Evolutionary conservation across 2,888 invertebrate genomes (phyloP).

Genomic region (Ganaspis brasiliensis): DNA sequence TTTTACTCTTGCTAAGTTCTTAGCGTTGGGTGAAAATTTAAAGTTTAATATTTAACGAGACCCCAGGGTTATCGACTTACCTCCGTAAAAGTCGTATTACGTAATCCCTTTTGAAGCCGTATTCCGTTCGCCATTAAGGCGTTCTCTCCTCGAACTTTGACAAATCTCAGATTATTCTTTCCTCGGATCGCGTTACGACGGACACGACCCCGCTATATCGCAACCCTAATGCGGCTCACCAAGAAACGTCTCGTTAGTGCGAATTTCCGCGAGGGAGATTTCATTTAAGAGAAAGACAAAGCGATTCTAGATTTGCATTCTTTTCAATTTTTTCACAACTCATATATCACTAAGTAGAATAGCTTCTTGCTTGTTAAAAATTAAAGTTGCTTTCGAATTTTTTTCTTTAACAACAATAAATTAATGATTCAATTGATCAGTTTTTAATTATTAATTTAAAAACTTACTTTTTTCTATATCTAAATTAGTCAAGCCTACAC

Average conservation of each 20-base stretch:
- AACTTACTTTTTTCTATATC: no score
- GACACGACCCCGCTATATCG: constrained; percentile 39
- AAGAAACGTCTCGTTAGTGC: constrained; percentile 41
- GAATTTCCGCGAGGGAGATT: constrained; percentile 38
- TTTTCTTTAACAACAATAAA: background rate
- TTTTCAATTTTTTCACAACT: constrained; percentile 6
- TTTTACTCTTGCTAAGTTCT: constrained; percentile 20
- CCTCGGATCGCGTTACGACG: constrained; percentile 67
- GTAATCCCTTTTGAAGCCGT: constrained; percentile 78
- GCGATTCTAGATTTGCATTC: constrained; percentile 33
- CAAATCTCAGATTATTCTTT: constrained; percentile 71
- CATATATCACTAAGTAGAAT: constrained; percentile 22
- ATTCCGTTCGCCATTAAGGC: constrained; percentile 76
- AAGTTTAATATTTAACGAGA: constrained; percentile 79
- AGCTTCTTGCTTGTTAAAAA: background rate
- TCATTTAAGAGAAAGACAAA: constrained; percentile 39
- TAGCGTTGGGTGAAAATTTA: constrained; percentile 66
- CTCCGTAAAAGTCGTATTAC: constrained; percentile 71
- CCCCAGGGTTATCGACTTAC: constrained; percentile 61
- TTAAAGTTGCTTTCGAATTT: background rate
- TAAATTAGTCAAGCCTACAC: no score
- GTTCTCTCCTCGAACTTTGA: constrained; percentile 71
- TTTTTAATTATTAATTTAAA: no score
- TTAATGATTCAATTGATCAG: background rate
- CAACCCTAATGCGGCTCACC: constrained; percentile 41